A percentile compares a stretch with the other conserved stretches of the same genome.
Conservation (phyloP, 1,140 invertebrate species). For the Heliconius melpomene region DNA sequence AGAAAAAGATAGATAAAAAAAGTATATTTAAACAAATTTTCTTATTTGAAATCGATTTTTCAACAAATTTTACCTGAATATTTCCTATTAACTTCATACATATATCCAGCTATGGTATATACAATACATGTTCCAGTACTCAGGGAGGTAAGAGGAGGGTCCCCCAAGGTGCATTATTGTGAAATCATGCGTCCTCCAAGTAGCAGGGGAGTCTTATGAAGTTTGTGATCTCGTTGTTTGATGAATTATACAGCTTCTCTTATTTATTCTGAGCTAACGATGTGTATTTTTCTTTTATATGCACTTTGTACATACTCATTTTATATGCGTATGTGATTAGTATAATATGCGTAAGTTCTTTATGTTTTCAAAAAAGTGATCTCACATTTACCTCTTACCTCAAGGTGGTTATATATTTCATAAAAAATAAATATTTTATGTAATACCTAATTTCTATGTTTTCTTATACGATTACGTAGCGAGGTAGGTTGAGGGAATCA, state of each 20-base stretch:
- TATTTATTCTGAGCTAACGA: neutral
- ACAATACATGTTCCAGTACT: neutral
- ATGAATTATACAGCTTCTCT: slow-evolving; percentile 26
- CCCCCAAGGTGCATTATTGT: slow-evolving; percentile 37
- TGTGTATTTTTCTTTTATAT: slow-evolving; percentile 12
- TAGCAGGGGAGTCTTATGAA: slow-evolving; percentile 26
- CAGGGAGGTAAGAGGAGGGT: neutral
- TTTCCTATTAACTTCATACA: neutral
- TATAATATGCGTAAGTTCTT: neutral
- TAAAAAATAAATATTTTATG: too few relatives aligned
- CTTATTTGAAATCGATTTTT: too few relatives aligned
- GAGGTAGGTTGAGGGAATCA: too few relatives aligned
- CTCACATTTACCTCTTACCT: too few relatives aligned
- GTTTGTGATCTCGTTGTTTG: slow-evolving; percentile 32
- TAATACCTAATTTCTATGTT: too few relatives aligned
- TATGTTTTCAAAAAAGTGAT: neutral
- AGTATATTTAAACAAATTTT: too few relatives aligned
- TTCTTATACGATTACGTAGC: too few relatives aligned
- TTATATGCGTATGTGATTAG: neutral
- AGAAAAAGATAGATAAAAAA: too few relatives aligned
- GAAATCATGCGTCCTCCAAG: slow-evolving; percentile 33
- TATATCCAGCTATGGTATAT: neutral
- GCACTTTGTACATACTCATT: neutral
- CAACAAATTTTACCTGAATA: neutral
- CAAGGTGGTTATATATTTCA: too few relatives aligned